phyloP scores from a whole-genome alignment of 2,888 invertebrate species.

The Troglohyphantes excavatus region DNA sequence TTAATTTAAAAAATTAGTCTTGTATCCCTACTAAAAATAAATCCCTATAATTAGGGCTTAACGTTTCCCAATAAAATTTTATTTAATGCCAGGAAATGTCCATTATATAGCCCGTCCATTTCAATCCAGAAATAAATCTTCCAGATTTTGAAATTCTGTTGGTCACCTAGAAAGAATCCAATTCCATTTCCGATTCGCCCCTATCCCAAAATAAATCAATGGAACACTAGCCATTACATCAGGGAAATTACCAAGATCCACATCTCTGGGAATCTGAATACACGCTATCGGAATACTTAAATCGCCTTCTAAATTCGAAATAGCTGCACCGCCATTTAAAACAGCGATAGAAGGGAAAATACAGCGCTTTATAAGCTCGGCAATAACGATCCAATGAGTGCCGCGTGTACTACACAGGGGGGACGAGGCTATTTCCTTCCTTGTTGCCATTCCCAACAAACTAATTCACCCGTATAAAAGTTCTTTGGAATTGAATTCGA shows the following conservation, averaged over 20 bases:
- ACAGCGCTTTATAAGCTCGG: constrained; percentile 11
- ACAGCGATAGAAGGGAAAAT: constrained; percentile 20
- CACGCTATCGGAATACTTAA: constrained; percentile 53
- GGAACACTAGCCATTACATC: constrained; percentile 37
- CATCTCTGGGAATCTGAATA: constrained; percentile 47
- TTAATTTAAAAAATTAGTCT: too few species aligned
- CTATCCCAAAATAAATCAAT: constrained; percentile 54
- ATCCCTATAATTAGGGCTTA: too few species aligned
- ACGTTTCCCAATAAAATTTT: too few species aligned
- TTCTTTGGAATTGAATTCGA: constrained; percentile 37
- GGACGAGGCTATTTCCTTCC: constrained; percentile 41
- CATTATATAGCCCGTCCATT: too few species aligned
- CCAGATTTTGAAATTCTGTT: not conserved
- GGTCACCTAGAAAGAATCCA: not conserved
- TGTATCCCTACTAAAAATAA: too few species aligned
- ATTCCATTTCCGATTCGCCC: not conserved
- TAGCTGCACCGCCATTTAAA: constrained; percentile 42
- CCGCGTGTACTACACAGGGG: not conserved
- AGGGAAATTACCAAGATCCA: constrained; percentile 34
- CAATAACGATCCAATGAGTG: constrained; percentile 46
- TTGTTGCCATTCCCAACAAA: constrained; percentile 51
- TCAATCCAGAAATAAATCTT: too few species aligned
- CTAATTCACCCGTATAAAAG: constrained; percentile 67
- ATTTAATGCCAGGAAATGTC: too few species aligned
- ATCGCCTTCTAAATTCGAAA: constrained; percentile 54